These are phyloP conservation scores for Pseudomyrmex cubaensis DNA, from an alignment of 1,140 invertebrate genomes.

Conservation along the genomic window DNA sequence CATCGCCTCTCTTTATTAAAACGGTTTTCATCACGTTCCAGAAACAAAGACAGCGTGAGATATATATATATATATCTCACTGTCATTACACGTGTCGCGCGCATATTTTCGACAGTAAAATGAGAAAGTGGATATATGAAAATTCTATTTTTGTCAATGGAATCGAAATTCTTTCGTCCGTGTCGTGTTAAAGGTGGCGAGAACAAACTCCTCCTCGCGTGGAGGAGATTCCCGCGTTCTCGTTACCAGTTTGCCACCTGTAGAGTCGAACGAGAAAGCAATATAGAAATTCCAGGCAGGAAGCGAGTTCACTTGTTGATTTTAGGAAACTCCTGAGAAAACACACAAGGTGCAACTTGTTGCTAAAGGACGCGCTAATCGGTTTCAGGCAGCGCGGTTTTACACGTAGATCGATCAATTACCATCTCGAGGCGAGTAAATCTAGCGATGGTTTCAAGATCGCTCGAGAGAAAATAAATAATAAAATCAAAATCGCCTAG, in stretches of 20 bases:
- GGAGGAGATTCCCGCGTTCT: constrained; percentile 33
- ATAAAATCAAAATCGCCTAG: constrained; percentile 13
- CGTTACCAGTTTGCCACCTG: constrained; percentile 79
- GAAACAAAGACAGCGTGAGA: constrained; percentile 53
- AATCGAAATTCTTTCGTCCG: neutral
- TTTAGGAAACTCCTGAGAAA: constrained; percentile 78
- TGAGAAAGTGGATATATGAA: no score
- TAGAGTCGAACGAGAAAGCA: constrained; percentile 77
- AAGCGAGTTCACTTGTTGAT: constrained; percentile 82
- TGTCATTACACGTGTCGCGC: constrained; percentile 13
- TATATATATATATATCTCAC: neutral
- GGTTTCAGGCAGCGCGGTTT: constrained; percentile 11
- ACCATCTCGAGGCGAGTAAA: neutral
- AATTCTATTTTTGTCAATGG: no score
- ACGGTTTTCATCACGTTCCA: constrained; percentile 71
- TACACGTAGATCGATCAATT: neutral
- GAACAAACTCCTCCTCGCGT: neutral
- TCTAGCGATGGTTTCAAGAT: neutral
- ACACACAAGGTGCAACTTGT: constrained; percentile 78
- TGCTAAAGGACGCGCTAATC: constrained; percentile 73
- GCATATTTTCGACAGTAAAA: neutral
- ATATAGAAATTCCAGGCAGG: constrained; percentile 80
- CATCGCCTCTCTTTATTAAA: constrained; percentile 83
- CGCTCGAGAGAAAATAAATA: neutral
- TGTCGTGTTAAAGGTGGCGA: neutral